Base-by-base conservation (phyloP, 2,113 vertebrate species). In the Pygoscelis adeliae region DNA sequence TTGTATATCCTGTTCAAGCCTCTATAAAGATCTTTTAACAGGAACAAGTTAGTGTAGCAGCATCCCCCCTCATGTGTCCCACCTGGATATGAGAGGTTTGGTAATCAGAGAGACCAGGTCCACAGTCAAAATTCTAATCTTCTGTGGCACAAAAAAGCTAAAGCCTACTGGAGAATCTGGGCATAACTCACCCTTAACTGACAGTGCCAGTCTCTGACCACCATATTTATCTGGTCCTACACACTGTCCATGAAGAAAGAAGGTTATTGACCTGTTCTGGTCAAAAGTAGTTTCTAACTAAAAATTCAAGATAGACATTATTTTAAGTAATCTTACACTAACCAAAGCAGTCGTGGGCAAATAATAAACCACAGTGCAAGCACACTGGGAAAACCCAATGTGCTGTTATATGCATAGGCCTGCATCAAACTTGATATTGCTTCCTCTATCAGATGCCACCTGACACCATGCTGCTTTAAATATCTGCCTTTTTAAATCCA, bases 51-150 rank as follows among this genome's bases (percentile, higher is more conserved):
- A 46, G 4, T 29, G 21, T 29, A 36, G 9, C 21, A 58, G 10
- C 47, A 38, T 46, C 6, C 7, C 7, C 6, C 7, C 2, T 44
- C 27, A 21, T 6, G 3, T 8, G 3, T 26, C 22, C 14, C 7
- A n/a, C 5, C 22, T 63, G 16, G 6, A 23, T 32, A 23, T 47
- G 15, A 40, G 9, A 42, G 25, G 5, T 40, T 18, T 52, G 29
- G 6, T 63, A 71, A 59, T 21, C 38, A 71, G 42, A 71, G 6
- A 55, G 2, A 53, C 7, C 2, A 40, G 8, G 8, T 65, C 21
- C 21, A 15, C 52, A n/a, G 52, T 19, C 6, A 66, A 59, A 65
- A 86, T 27, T 38, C 25, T 53, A 26, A 71, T 32, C 5, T 23
- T 50, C 13, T 14, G 8, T 36, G 29, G 7, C 15, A n/a, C 4